These are phyloP conservation scores for Entomobrya multifasciata DNA, from an alignment of 2,888 invertebrate genomes.

Conservation along the genomic window DNA sequence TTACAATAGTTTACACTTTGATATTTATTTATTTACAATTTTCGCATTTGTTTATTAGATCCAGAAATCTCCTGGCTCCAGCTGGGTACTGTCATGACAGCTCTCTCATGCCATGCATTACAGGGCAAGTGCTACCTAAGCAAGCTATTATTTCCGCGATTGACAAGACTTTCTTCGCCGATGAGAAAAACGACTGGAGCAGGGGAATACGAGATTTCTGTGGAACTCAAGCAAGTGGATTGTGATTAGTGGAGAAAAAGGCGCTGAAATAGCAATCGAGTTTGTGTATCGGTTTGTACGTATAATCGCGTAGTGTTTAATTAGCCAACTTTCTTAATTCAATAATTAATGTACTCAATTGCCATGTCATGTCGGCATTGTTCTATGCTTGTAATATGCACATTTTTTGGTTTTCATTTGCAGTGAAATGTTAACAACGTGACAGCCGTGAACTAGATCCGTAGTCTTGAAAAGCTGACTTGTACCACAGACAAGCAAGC, in stretches of 20 bases:
- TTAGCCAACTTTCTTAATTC: no score
- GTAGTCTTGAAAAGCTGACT: constrained; percentile 62
- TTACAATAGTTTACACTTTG: no score
- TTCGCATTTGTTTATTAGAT: constrained; percentile 18
- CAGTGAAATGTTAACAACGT: constrained; percentile 80
- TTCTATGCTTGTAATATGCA: neutral
- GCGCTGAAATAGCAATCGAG: constrained; percentile 57
- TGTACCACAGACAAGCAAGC: constrained; percentile 75
- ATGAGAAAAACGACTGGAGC: constrained; percentile 90
- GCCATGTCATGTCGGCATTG: neutral
- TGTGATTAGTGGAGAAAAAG: constrained; percentile 68
- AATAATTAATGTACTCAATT: no score
- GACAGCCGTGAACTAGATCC: constrained; percentile 66
- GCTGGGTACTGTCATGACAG: constrained; percentile 89
- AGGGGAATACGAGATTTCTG: constrained; percentile 84
- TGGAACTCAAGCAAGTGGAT: constrained; percentile 80
- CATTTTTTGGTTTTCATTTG: constrained; percentile 36
- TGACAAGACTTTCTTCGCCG: constrained; percentile 81
- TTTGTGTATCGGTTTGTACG: constrained; percentile 75
- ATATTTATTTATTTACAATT: constrained; percentile 1
- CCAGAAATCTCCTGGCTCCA: constrained; percentile 85
- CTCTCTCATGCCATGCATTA: constrained; percentile 83
- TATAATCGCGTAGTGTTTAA: neutral
- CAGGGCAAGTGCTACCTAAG: constrained; percentile 85
- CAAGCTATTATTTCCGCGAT: constrained; percentile 84